These are phyloP conservation scores for Ophioninae sp. DNA, from an alignment of 2,888 invertebrate genomes.

Conservation along the genomic window DNA sequence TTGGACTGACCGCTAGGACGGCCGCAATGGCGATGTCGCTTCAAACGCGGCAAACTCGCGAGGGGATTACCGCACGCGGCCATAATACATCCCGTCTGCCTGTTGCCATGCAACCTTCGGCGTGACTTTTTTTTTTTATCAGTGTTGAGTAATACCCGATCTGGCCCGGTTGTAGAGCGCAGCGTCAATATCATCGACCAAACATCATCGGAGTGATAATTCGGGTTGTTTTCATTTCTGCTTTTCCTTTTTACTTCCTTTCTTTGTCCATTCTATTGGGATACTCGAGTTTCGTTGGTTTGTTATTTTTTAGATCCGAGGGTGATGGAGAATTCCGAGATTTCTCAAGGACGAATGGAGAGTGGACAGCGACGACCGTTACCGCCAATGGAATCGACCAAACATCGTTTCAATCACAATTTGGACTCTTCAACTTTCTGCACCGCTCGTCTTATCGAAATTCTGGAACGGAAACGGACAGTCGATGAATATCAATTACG, in stretches of 20 bases:
- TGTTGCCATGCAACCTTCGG: slow-evolving; percentile 71
- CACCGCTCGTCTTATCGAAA: no score
- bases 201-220: slow-evolving; percentile 3
- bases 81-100: slow-evolving; percentile 59
- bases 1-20: slow-evolving; percentile 75
- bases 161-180: slow-evolving; percentile 2
- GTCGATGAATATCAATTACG: no score
- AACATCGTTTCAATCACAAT: no score
- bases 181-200: neutral
- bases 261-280: neutral
- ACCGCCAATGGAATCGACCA: no score
- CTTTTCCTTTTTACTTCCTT: neutral
- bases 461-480: no score
- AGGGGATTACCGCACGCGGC: slow-evolving; percentile 54
- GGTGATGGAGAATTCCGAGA: no score
- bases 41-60: slow-evolving; percentile 46
- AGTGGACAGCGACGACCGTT: no score
- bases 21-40: slow-evolving; percentile 49
- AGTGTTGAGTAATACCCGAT: slow-evolving; percentile 19
- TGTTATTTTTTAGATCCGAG: neutral
- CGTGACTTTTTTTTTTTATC: slow-evolving; percentile 60
- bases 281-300: neutral
- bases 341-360: no score
- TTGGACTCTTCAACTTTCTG: no score
- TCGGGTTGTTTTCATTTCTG: neutral